Conservation (phyloP, 2,888 invertebrate species). For the Toxonevra muliebris region DNA sequence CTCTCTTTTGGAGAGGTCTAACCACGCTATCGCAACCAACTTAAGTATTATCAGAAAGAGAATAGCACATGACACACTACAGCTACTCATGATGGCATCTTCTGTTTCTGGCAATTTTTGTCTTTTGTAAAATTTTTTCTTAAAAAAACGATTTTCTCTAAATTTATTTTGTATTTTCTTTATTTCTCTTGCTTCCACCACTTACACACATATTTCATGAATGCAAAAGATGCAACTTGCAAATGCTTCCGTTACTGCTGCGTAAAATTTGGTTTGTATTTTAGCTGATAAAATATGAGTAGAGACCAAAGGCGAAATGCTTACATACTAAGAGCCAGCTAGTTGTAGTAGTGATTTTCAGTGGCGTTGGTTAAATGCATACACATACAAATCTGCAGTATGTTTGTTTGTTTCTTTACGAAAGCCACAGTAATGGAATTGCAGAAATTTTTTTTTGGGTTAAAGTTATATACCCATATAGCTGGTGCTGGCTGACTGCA, state of each 20-base stretch:
- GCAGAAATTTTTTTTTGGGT: no score
- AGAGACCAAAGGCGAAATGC: no score
- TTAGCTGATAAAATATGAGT: neutral
- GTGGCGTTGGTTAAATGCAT: no score
- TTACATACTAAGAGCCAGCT: no score
- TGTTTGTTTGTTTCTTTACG: neutral
- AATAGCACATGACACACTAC: neutral
- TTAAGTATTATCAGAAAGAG: no score
- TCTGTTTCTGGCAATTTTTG: slow-evolving; percentile 23
- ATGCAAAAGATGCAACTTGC: no score
- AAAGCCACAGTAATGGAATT: neutral
- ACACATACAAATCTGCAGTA: neutral
- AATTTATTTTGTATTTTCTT: slow-evolving; percentile 4
- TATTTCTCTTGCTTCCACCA: neutral
- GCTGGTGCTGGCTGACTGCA: neutral
- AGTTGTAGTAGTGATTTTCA: no score
- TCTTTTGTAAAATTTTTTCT: neutral
- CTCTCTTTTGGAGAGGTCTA: no score
- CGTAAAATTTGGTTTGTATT: neutral
- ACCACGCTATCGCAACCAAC: no score
- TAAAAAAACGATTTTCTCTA: no score
- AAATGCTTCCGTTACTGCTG: neutral
- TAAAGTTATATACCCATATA: no score
- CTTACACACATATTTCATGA: neutral
- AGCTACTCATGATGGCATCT: neutral